These are phyloP conservation scores for Choristoneura fumiferana DNA, from an alignment of 1,140 invertebrate species.

Conservation along the genomic window DNA sequence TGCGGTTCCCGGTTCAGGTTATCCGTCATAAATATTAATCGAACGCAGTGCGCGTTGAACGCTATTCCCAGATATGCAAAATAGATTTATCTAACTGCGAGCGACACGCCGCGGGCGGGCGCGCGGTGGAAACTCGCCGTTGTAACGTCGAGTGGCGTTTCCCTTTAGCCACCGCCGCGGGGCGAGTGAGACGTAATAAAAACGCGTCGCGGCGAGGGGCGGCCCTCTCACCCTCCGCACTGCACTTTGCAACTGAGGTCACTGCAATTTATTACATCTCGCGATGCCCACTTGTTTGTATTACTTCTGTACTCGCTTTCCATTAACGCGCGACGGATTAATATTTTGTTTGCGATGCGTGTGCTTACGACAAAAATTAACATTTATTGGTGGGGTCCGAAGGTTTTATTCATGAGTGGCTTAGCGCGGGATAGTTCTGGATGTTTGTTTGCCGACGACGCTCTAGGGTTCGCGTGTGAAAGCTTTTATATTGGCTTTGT, in stretches of 20 bases:
- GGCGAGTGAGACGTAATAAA: conserved; percentile 57
- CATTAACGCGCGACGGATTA: conserved; percentile 72
- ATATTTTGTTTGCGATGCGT: conserved; percentile 72
- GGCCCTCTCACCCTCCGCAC: conserved; percentile 35
- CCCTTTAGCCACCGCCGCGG: conserved; percentile 41
- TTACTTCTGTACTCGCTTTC: conserved; percentile 63
- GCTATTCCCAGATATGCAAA: conserved; percentile 41
- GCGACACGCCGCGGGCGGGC: conserved; percentile 25
- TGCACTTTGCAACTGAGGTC: conserved; percentile 55
- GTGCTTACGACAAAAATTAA: conserved; percentile 70
- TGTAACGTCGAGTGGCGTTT: conserved; percentile 49
- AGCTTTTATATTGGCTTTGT: conserved; percentile 66
- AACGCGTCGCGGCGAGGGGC: conserved; percentile 40
- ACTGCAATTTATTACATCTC: conserved; percentile 68
- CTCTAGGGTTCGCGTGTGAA: conserved; percentile 67
- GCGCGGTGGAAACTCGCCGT: conserved; percentile 39
- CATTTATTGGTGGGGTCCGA: conserved; percentile 71
- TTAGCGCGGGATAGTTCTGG: conserved; percentile 62
- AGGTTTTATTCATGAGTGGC: conserved; percentile 75
- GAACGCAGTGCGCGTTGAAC: conserved; percentile 12
- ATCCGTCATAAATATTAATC: conserved; percentile 30
- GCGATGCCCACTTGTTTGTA: conserved; percentile 61
- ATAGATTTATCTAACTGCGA: conserved; percentile 34
- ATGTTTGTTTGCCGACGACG: conserved; percentile 65
- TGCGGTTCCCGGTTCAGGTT: conserved; percentile 22